Percentiles rank a stretch among this genome's conserved stretches.
Conservation (phyloP, 2,113 vertebrate genomes). For the Neofelis nebulosa region DNA sequence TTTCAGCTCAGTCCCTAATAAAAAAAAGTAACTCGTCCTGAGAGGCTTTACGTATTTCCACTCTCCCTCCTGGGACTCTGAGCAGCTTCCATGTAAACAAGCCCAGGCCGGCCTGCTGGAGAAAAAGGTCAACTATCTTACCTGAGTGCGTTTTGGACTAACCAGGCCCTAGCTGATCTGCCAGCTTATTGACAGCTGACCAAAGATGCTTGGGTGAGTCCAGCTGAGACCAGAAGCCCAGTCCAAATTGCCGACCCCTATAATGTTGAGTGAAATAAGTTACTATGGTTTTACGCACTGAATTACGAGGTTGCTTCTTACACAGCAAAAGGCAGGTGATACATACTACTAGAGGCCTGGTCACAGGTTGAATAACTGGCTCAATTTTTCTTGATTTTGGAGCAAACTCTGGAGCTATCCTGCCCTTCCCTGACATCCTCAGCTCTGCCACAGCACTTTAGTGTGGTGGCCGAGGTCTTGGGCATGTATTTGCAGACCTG, state of each 20-base stretch:
- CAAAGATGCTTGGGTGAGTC: background rate
- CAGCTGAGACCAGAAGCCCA: background rate
- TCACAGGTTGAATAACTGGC: background rate
- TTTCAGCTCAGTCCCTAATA: background rate
- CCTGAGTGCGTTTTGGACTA: background rate
- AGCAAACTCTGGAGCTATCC: background rate
- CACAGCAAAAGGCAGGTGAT: background rate
- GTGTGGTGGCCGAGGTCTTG: background rate
- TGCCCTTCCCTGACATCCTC: background rate
- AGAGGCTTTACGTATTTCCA: background rate
- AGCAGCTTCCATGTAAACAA: background rate
- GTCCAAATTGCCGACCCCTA: background rate
- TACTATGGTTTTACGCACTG: slow-evolving; percentile 21
- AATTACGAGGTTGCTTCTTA: slow-evolving; percentile 24
- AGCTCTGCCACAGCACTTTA: background rate
- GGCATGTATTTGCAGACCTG: background rate
- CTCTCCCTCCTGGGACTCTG: background rate
- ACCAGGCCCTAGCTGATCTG: background rate
- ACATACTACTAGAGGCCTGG: background rate
- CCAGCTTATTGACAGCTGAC: background rate
- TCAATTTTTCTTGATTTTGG: background rate
- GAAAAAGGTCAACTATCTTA: background rate
- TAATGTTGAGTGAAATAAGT: slow-evolving; percentile 46
- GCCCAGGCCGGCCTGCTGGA: background rate
- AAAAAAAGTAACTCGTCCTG: slow-evolving; percentile 12